These are phyloP conservation scores for Plotosus lineatus DNA, from an alignment of 2,113 vertebrate species.

Conservation along the genomic window DNA sequence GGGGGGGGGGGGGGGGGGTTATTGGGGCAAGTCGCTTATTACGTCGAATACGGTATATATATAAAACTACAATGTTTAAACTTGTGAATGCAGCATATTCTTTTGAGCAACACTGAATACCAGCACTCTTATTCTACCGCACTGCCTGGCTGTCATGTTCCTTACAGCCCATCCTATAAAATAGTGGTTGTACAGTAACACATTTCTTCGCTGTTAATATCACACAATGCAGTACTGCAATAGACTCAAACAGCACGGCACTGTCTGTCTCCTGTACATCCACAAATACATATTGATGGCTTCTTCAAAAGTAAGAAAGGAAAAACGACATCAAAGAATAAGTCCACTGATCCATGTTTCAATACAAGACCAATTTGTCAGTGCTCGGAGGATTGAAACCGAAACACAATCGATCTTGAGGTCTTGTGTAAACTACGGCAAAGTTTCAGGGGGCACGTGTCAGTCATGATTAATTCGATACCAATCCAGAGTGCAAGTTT, in stretches of 20 bases:
- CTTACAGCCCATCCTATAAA: constrained; percentile 27
- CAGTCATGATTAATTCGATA: background rate
- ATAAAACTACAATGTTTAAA: background rate
- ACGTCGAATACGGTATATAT: no score
- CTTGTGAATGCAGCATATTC: background rate
- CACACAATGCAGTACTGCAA: background rate
- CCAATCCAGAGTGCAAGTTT: background rate
- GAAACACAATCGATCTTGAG: background rate
- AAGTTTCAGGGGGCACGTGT: background rate
- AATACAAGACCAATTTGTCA: background rate
- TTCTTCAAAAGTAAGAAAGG: background rate
- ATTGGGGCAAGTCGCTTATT: no score
- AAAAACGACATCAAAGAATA: background rate
- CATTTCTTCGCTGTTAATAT: background rate
- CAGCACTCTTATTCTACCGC: background rate
- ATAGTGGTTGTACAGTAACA: background rate
- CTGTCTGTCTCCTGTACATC: constrained; percentile 2
- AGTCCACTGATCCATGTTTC: background rate
- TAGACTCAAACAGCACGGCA: background rate
- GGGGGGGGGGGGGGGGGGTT: no score
- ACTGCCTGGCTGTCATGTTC: constrained; percentile 30
- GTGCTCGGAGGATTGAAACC: background rate
- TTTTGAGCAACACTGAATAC: background rate
- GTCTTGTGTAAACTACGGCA: background rate
- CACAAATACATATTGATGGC: background rate